Evolutionary conservation across 2,113 vertebrate species (phyloP).

Genomic region (Chiloscyllium plagiosum): DNA sequence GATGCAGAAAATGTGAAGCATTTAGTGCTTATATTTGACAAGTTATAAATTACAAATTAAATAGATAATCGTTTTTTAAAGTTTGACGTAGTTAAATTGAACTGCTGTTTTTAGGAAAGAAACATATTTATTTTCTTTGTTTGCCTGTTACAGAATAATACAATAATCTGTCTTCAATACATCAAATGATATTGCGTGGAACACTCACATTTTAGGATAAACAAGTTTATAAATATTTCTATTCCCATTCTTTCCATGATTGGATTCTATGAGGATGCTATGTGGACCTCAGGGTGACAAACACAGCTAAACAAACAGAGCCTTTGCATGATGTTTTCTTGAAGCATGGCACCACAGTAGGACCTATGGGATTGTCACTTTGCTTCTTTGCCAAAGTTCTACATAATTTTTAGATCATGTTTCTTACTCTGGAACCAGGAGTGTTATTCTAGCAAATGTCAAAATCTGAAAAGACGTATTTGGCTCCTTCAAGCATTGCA

Average conservation of each 20-base stretch:
- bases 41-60: not conserved
- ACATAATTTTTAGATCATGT: not conserved
- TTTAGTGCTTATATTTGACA: not conserved
- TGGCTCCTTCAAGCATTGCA: no score
- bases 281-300: not conserved
- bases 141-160: slow-evolving; percentile 15
- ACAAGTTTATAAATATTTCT: not conserved
- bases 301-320: not conserved
- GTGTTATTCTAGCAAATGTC: not conserved
- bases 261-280: not conserved
- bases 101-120: not conserved
- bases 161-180: not conserved
- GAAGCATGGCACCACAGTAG: not conserved
- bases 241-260: not conserved
- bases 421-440: not conserved
- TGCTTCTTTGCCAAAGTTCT: not conserved
- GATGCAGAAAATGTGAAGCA: not conserved
- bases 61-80: not conserved
- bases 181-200: not conserved
- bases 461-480: not conserved
- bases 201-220: not conserved
- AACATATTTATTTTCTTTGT: not conserved
- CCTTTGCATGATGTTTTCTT: not conserved
- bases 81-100: not conserved
- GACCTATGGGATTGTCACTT: not conserved